A percentile compares a stretch with the other conserved stretches of the same genome.
Conservation (phyloP, 2,113 vertebrate species). For the Drymodes brunneopygia region DNA sequence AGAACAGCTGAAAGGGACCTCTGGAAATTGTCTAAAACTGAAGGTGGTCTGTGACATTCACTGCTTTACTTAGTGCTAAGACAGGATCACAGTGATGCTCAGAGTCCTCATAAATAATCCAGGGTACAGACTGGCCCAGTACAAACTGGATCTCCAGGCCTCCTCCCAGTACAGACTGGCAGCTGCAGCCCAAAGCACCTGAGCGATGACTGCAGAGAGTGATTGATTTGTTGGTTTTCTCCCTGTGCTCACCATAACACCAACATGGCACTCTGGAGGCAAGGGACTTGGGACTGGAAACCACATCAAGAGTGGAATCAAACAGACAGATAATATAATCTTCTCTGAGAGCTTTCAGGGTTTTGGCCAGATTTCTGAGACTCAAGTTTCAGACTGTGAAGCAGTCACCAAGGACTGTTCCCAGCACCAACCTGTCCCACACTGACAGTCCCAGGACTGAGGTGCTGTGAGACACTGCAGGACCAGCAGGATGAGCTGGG, state of each 20-base stretch:
- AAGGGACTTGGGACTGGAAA: not conserved
- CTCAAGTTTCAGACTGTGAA: not conserved
- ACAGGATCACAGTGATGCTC: not conserved
- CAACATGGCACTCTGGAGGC: not conserved
- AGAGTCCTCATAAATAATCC: not conserved
- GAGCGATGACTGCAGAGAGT: not conserved
- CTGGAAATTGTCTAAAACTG: accelerated
- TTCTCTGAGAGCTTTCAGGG: not conserved
- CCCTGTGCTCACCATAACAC: accelerated
- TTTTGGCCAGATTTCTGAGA: not conserved
- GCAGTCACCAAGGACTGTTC: not conserved
- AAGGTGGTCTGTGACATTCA: not conserved
- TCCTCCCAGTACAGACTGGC: not conserved
- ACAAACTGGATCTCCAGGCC: too few relatives aligned
- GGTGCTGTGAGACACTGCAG: not conserved
- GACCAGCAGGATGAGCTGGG: not conserved
- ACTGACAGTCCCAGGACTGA: not conserved
- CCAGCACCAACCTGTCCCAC: not conserved
- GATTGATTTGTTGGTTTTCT: not conserved
- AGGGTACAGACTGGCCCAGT: not conserved
- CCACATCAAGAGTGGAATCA: not conserved
- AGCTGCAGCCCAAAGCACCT: not conserved
- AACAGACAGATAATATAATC: not conserved
- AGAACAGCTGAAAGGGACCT: not conserved
- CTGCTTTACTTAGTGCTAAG: not conserved